Conservation (phyloP, 2,797 vertebrate genomes). For the Muscicapa striata region DNA sequence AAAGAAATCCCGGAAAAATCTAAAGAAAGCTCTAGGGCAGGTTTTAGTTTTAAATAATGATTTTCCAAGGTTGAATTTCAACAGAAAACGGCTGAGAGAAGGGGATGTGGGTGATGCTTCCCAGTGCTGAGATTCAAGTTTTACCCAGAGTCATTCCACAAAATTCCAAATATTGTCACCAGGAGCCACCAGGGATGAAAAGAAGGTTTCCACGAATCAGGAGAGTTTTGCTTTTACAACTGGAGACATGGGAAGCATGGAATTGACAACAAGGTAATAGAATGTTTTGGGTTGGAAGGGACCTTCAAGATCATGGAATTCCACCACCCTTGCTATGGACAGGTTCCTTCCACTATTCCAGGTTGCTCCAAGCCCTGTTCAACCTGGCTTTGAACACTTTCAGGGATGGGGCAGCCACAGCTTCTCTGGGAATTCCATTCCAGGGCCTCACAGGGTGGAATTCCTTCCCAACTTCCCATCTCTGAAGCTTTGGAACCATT, state of each 20-base stretch:
- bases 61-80: not conserved
- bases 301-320: not conserved
- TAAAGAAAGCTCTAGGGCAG: no score
- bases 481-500: not conserved
- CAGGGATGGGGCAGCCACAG: not conserved
- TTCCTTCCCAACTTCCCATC: not conserved
- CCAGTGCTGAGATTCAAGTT: not conserved
- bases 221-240: not conserved
- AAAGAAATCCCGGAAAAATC: not conserved
- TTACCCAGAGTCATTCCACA: not conserved
- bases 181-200: not conserved
- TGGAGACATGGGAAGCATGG: not conserved
- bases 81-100: not conserved
- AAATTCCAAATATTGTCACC: not conserved
- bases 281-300: not conserved
- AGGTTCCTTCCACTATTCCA: not conserved
- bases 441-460: not conserved
- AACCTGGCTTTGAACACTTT: accelerated
- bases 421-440: not conserved
- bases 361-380: not conserved
- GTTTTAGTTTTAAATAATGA: not conserved
- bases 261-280: not conserved
- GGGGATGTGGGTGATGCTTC: not conserved
- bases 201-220: not conserved
- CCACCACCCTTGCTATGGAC: not conserved